phyloP scores from a whole-genome alignment of 2,113 vertebrate genomes.

The Gymnarchus niloticus region DNA sequence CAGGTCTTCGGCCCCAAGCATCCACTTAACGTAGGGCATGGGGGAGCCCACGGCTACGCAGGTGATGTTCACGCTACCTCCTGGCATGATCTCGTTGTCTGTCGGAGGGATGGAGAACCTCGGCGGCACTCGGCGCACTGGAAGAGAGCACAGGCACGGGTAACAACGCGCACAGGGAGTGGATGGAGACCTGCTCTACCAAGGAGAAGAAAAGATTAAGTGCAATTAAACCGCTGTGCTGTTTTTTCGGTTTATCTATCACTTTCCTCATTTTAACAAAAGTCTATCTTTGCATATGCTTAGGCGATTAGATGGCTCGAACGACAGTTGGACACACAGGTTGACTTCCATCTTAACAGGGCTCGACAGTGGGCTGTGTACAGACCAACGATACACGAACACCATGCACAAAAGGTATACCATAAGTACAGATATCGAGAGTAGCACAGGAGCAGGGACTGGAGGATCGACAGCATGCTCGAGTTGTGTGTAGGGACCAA shows the following conservation, averaged over 20 bases:
- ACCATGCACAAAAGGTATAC: constrained; percentile 73
- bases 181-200: constrained; percentile 24
- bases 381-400: constrained; percentile 68
- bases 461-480: constrained; percentile 71
- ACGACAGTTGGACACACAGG: constrained; percentile 54
- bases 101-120: constrained; percentile 98
- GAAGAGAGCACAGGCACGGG: constrained; percentile 65
- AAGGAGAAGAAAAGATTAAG: constrained; percentile 35
- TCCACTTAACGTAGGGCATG: constrained; percentile 99
- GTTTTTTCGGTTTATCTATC: neutral
- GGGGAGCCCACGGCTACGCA: constrained; percentile 97
- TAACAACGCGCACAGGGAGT: constrained; percentile 60
- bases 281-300: constrained; percentile 38
- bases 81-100: constrained; percentile 98
- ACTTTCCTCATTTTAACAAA: constrained; percentile 37
- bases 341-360: constrained; percentile 57
- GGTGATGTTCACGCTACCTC: constrained; percentile 97
- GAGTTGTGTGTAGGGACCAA: constrained; percentile 68
- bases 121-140: constrained; percentile 93
- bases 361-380: constrained; percentile 61
- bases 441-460: constrained; percentile 59
- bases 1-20: constrained; percentile 94
- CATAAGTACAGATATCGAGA: constrained; percentile 55
- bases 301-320: constrained; percentile 30
- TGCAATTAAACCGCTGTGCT: neutral